Evolutionary conservation across 2,113 vertebrate species (phyloP).

Genomic region (Notothenia rossii): DNA sequence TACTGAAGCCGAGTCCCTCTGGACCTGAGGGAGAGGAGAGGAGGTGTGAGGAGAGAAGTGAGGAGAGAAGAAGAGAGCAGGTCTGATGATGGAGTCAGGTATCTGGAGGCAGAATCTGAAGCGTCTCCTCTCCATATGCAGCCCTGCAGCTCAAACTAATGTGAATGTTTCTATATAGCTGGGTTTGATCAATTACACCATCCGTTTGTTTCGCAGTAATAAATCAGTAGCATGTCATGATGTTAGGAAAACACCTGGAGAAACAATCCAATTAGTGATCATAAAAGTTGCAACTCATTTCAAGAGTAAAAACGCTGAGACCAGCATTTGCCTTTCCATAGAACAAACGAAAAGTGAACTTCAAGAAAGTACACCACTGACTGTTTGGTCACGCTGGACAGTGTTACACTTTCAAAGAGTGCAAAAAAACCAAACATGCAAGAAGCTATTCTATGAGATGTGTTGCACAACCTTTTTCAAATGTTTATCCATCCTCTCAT

Average conservation of each 20-base stretch:
- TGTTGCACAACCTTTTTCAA: too few species aligned
- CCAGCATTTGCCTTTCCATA: too few species aligned
- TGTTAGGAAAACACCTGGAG: background rate
- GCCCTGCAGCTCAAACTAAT: background rate
- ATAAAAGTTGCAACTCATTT: background rate
- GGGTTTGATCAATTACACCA: background rate
- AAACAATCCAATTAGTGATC: background rate
- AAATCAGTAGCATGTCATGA: background rate
- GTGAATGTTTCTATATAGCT: background rate
- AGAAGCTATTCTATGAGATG: too few species aligned
- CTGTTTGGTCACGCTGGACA: too few species aligned
- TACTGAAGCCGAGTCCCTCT: constrained; percentile 97
- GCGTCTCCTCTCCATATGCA: background rate
- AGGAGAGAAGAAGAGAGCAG: background rate
- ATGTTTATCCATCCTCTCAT: too few species aligned
- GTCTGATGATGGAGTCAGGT: background rate
- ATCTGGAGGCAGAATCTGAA: background rate
- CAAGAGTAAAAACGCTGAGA: background rate
- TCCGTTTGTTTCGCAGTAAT: background rate
- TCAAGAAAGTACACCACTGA: too few species aligned
- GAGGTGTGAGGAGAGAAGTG: too few species aligned
- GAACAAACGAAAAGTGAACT: too few species aligned
- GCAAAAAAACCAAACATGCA: too few species aligned
- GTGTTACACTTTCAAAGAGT: too few species aligned
- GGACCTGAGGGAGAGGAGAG: constrained; percentile 84